Evolutionary conservation across 1,140 invertebrate genomes (phyloP).

Genomic region (Anadara kagoshimensis): DNA sequence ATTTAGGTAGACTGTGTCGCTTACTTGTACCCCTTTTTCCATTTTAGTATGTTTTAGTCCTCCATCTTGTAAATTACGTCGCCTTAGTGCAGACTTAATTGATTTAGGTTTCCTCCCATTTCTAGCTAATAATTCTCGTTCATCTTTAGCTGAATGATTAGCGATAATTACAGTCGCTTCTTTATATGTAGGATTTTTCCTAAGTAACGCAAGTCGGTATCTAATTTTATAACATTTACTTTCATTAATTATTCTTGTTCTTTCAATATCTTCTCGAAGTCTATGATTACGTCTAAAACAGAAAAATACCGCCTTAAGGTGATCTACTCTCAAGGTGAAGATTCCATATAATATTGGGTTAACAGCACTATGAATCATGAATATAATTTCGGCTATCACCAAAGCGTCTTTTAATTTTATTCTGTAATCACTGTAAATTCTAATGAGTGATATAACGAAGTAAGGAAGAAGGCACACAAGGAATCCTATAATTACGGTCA

Average conservation of each 20-base stretch:
- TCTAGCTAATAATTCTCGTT: constrained; percentile 19
- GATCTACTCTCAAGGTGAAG: constrained; percentile 66
- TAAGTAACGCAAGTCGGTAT: constrained; percentile 19
- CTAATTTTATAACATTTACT: constrained; percentile 11
- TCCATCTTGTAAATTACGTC: neutral
- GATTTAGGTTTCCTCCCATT: neutral
- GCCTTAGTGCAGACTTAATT: neutral
- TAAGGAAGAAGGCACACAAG: constrained; percentile 75
- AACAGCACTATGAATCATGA: constrained; percentile 73
- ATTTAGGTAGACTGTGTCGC: too few species aligned
- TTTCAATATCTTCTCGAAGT: neutral
- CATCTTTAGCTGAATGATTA: constrained; percentile 42
- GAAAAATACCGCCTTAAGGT: constrained; percentile 33
- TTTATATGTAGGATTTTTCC: constrained; percentile 8
- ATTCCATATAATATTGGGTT: constrained; percentile 75
- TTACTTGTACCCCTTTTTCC: constrained; percentile 9
- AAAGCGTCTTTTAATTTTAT: constrained; percentile 65
- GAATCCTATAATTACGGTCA: constrained; percentile 74
- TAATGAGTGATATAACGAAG: constrained; percentile 68
- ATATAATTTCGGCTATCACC: constrained; percentile 70
- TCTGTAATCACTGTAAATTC: constrained; percentile 74
- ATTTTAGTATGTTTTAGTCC: neutral
- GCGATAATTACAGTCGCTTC: constrained; percentile 46
- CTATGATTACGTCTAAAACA: neutral
- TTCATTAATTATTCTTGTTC: constrained; percentile 3